These are phyloP conservation scores for Tridacna crocea DNA, from an alignment of 2,888 invertebrate genomes.

Conservation along the genomic window DNA sequence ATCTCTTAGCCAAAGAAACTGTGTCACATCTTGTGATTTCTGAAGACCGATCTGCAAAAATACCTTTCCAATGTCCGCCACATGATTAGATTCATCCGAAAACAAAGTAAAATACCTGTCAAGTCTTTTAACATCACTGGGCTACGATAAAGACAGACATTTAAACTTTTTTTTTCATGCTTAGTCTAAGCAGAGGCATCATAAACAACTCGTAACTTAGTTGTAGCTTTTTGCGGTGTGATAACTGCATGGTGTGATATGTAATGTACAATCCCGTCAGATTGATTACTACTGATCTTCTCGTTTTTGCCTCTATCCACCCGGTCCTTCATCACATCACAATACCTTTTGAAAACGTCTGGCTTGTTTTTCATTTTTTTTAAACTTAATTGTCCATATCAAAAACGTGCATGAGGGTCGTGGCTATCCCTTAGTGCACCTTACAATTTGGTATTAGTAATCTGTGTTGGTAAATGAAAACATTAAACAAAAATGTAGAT, in stretches of 20 bases:
- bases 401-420: no score
- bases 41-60: constrained; percentile 46
- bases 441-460: no score
- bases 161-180: constrained; percentile 23
- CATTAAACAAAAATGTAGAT: no score
- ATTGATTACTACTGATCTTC: constrained; percentile 6
- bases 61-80: constrained; percentile 37
- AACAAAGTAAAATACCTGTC: constrained; percentile 34
- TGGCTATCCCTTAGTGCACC: no score
- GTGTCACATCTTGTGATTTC: constrained; percentile 38
- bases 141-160: constrained; percentile 35
- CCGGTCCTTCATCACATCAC: constrained; percentile 31
- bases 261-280: constrained; percentile 27
- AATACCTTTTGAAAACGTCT: constrained; percentile 36
- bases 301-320: constrained; percentile 36
- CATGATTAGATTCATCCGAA: constrained; percentile 30
- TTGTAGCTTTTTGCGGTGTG: constrained; percentile 24
- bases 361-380: constrained; percentile 33
- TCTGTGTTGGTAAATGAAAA: no score
- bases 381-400: no score
- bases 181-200: constrained; percentile 28
- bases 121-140: constrained; percentile 32
- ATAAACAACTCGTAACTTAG: constrained; percentile 29
- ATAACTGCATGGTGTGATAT: constrained; percentile 42
- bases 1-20: constrained; percentile 51